Conservation (phyloP, 92 coral and sea anemone species). For the Porites rus region DNA sequence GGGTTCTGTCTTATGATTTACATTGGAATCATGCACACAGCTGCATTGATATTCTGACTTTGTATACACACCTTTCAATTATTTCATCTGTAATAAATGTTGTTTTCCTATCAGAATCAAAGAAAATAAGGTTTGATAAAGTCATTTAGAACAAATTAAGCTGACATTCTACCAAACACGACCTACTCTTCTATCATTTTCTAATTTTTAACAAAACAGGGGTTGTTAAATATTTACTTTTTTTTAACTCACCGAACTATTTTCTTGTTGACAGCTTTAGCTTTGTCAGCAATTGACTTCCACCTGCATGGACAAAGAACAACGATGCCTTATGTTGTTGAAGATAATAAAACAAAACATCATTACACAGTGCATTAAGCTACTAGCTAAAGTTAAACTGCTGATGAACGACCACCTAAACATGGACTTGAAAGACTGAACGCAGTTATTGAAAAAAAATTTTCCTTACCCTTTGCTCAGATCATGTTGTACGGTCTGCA, state of each 20-base stretch:
- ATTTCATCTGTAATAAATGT: slow-evolving; percentile 87
- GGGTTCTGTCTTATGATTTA: too few species aligned
- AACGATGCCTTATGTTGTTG: background rate
- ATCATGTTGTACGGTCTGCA: slow-evolving; percentile 93
- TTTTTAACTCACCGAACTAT: slow-evolving; percentile 73
- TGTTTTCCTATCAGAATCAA: slow-evolving; percentile 59
- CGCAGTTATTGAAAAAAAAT: background rate
- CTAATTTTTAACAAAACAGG: background rate
- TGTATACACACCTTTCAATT: slow-evolving; percentile 70
- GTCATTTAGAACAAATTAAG: too few species aligned
- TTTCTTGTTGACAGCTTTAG: slow-evolving; percentile 94
- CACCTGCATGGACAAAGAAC: slow-evolving; percentile 60
- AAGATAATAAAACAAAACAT: too few species aligned
- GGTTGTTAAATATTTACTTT: background rate
- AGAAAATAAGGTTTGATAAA: background rate
- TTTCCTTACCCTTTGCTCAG: slow-evolving; percentile 88
- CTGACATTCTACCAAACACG: too few species aligned
- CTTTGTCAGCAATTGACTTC: slow-evolving; percentile 93
- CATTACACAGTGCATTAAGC: too few species aligned
- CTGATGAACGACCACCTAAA: background rate
- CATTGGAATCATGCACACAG: background rate
- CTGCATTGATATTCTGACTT: too few species aligned
- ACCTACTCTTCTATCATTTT: background rate
- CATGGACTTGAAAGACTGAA: background rate
- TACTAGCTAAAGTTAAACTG: background rate